These are phyloP conservation scores for Channa argus DNA, from an alignment of 2,113 vertebrate species.

Conservation along the genomic window DNA sequence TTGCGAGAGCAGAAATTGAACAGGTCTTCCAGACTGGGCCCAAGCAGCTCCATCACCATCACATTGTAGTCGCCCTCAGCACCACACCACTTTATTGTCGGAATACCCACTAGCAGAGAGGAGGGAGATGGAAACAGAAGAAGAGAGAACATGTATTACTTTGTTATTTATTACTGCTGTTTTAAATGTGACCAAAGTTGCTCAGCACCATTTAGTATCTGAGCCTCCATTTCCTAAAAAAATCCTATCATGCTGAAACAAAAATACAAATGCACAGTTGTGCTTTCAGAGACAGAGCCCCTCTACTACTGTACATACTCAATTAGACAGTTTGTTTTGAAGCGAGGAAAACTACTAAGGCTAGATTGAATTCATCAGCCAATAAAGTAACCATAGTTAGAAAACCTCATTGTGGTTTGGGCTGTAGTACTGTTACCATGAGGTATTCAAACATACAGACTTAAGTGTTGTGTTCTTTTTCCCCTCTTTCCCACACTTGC, in stretches of 20 bases:
- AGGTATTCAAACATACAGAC: no score
- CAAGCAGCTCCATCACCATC: conserved; percentile 98
- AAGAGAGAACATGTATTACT: neutral
- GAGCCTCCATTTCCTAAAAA: neutral
- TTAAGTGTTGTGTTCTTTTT: no score
- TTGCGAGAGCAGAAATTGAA: conserved; percentile 99
- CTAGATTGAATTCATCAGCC: neutral
- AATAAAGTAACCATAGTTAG: neutral
- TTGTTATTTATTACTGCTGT: no score
- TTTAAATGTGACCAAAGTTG: neutral
- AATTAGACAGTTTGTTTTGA: neutral
- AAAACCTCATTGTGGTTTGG: neutral
- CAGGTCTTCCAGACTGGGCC: conserved; percentile 96
- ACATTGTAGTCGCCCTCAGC: conserved; percentile 98
- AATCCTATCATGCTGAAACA: conserved; percentile 16
- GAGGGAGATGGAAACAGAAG: neutral
- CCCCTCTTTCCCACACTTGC: no score
- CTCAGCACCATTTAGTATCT: conserved; percentile 60
- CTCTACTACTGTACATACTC: neutral
- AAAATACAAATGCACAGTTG: conserved; percentile 31
- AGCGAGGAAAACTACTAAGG: neutral
- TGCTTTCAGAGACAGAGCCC: neutral
- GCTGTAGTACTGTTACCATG: neutral
- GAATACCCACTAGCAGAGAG: conserved; percentile 89
- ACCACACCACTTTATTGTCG: conserved; percentile 97